Conservation (phyloP, 2,888 invertebrate species). For the Tromatobia lineatoria region DNA sequence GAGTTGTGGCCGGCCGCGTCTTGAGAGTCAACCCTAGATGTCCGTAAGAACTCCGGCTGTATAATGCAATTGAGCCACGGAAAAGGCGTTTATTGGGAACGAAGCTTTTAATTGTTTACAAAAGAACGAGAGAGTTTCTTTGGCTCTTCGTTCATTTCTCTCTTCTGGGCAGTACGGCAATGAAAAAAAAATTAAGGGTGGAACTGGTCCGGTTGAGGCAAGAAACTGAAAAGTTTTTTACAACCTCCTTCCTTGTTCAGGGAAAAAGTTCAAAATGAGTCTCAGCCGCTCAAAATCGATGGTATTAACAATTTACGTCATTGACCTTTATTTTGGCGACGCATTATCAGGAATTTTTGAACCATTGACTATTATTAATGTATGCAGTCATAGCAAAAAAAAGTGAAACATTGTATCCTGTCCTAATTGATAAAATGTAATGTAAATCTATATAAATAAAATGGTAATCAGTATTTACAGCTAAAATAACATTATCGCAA, state of each 20-base stretch:
- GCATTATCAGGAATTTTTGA: neutral
- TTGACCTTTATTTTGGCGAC: slow-evolving; percentile 15
- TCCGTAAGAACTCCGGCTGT: slow-evolving; percentile 46
- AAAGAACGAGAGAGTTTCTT: slow-evolving; percentile 54
- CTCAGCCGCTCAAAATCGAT: slow-evolving; percentile 53
- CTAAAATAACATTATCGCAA: too few relatives aligned
- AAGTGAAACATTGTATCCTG: too few relatives aligned
- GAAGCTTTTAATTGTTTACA: slow-evolving; percentile 69
- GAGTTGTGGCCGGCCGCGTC: slow-evolving; percentile 57
- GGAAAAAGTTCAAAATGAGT: slow-evolving; percentile 69
- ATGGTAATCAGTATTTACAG: too few relatives aligned
- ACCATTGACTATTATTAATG: slow-evolving; percentile 19
- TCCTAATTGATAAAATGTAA: too few relatives aligned
- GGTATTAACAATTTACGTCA: slow-evolving; percentile 49
- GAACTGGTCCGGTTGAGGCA: slow-evolving; percentile 34
- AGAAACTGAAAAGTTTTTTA: slow-evolving; percentile 48
- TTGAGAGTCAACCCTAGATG: slow-evolving; percentile 42
- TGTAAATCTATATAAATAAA: neutral
- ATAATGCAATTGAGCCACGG: slow-evolving; percentile 62
- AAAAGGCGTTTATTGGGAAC: slow-evolving; percentile 68
- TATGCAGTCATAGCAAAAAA: neutral
- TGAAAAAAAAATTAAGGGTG: slow-evolving; percentile 46
- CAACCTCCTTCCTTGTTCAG: slow-evolving; percentile 18
- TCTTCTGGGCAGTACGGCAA: neutral
- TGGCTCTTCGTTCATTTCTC: slow-evolving; percentile 29